These are phyloP conservation scores for Takifugu flavidus DNA, from an alignment of 2,113 vertebrate genomes.

Conservation along the genomic window DNA sequence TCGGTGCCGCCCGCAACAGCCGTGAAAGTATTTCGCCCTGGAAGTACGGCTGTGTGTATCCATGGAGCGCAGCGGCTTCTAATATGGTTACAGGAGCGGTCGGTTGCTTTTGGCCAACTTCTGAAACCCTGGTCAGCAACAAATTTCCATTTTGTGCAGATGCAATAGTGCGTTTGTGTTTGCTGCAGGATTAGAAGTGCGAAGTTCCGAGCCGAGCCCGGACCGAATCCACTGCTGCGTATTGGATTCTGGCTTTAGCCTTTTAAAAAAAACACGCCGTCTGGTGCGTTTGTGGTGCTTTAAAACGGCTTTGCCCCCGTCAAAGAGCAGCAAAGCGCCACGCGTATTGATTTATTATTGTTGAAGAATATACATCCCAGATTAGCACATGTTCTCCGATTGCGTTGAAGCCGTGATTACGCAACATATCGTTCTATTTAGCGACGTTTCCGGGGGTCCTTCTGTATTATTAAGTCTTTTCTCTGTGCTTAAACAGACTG, in stretches of 20 bases:
- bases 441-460: too few species aligned
- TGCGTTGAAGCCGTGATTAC: too few species aligned
- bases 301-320: not conserved
- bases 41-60: constrained; percentile 28
- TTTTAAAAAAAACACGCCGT: not conserved
- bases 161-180: not conserved
- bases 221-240: not conserved
- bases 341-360: too few species aligned
- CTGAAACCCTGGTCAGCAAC: not conserved
- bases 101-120: constrained; percentile 11
- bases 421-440: too few species aligned
- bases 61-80: constrained; percentile 46
- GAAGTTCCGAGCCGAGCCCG: not conserved
- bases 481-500: too few species aligned
- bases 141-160: not conserved
- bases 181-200: constrained; percentile 10
- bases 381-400: too few species aligned
- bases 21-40: constrained; percentile 2
- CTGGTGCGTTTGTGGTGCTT: not conserved
- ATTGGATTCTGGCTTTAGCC: not conserved
- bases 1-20: constrained; percentile 2
- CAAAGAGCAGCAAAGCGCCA: not conserved
- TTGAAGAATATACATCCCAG: too few species aligned
- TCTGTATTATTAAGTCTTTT: too few species aligned
- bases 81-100: constrained; percentile 25